A percentile compares a stretch with the other conserved stretches of the same genome.
These are phyloP conservation scores for Ochropacha duplaris DNA, from an alignment of 2,888 invertebrate genomes.

Conservation along the genomic window DNA sequence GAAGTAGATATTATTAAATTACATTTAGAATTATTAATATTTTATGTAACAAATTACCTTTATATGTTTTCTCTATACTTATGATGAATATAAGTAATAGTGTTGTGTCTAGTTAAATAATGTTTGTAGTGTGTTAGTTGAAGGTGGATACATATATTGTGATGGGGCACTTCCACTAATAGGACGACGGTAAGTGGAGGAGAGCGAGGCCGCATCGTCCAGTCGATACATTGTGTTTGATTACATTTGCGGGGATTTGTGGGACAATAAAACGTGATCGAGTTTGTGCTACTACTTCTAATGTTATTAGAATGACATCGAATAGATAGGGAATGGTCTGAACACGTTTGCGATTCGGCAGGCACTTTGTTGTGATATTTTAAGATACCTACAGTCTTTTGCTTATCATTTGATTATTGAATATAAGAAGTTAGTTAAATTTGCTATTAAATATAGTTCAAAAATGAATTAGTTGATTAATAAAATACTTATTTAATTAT, in stretches of 20 bases:
- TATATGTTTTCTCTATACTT: too few relatives aligned
- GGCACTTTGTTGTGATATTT: not conserved
- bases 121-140: not conserved
- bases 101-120: not conserved
- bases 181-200: not conserved
- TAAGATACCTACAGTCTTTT: not conserved
- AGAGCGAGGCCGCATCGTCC: not conserved
- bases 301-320: not conserved
- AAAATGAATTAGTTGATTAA: too few relatives aligned
- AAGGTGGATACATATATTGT: not conserved
- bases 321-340: not conserved
- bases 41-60: too few relatives aligned
- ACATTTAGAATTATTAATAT: too few relatives aligned
- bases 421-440: too few relatives aligned
- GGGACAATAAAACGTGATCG: not conserved
- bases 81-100: too few relatives aligned
- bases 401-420: too few relatives aligned
- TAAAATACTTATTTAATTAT: too few relatives aligned
- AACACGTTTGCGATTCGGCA: too few relatives aligned
- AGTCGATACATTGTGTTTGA: not conserved
- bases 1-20: too few relatives aligned
- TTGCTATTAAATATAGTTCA: too few relatives aligned
- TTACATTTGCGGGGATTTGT: constrained; percentile 1
- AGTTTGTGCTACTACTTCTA: not conserved
- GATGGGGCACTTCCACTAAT: not conserved